Evolutionary conservation across 2,113 vertebrate genomes (phyloP).

Genomic region (Caretta caretta): DNA sequence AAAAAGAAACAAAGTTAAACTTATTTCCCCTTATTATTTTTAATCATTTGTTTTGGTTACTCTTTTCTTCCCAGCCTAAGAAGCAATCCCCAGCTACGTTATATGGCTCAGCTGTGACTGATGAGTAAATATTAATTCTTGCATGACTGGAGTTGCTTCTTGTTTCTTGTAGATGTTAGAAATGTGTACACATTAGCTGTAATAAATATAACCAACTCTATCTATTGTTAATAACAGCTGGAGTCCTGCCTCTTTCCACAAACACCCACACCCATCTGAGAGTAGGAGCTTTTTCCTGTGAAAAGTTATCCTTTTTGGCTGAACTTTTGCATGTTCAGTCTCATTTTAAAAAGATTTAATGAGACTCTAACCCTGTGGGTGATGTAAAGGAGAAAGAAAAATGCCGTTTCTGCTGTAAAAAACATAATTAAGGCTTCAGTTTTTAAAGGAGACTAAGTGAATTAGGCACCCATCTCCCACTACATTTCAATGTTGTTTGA

Average conservation of each 20-base stretch:
- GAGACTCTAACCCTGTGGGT: not conserved
- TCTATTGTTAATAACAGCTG: not conserved
- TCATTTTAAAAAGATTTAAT: not conserved
- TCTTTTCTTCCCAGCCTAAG: not conserved
- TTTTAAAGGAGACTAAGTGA: not conserved
- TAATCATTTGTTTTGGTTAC: not conserved
- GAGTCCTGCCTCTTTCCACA: not conserved
- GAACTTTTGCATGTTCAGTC: not conserved
- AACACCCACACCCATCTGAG: not conserved
- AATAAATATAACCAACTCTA: slow-evolving; percentile 11
- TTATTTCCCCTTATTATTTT: not conserved
- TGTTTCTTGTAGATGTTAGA: slow-evolving; percentile 33
- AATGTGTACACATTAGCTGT: slow-evolving; percentile 8
- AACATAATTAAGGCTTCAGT: not conserved
- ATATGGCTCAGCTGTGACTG: accelerated
- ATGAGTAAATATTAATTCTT: slow-evolving; percentile 13
- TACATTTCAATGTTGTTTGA: not conserved
- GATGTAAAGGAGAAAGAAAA: not conserved
- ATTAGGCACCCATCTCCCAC: accelerated
- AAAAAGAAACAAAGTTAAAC: not conserved
- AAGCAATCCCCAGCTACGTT: not conserved
- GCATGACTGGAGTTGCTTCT: slow-evolving; percentile 16
- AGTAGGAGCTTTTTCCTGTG: not conserved
- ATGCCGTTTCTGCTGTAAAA: not conserved
- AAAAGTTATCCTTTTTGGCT: not conserved